Evolutionary conservation across 1,140 invertebrate species (phyloP).

Genomic region (Trichonephila inaurata): DNA sequence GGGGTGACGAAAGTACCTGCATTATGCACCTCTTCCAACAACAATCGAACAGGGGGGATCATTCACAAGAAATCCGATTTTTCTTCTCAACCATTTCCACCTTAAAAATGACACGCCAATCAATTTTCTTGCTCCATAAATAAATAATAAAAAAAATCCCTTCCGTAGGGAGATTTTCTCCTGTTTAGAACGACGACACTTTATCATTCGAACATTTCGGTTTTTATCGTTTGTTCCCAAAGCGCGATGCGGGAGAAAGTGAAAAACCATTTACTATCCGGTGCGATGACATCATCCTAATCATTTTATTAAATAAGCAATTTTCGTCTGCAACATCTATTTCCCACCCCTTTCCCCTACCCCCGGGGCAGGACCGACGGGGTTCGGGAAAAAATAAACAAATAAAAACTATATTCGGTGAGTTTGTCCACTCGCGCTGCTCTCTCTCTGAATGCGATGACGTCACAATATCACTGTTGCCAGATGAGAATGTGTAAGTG

Average conservation of each 20-base stretch:
- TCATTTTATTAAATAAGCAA: constrained; percentile 59
- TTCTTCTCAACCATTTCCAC: constrained; percentile 17
- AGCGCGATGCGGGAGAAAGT: background rate
- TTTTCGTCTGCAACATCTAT: constrained; percentile 60
- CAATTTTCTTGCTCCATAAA: constrained; percentile 3
- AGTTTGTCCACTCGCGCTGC: constrained; percentile 55
- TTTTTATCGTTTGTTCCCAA: constrained; percentile 35
- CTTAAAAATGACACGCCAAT: constrained; percentile 52
- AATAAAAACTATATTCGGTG: constrained; percentile 46
- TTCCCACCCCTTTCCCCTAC: constrained; percentile 1
- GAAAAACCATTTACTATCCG: constrained; percentile 30
- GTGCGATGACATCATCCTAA: constrained; percentile 63
- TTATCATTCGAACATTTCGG: constrained; percentile 51
- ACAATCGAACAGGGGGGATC: background rate
- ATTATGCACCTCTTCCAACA: background rate
- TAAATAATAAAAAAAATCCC: background rate
- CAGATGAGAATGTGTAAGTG: constrained; percentile 38
- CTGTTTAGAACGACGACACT: constrained; percentile 19
- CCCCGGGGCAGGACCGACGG: constrained; percentile 40
- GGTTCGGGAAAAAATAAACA: constrained; percentile 5
- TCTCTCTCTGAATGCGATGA: constrained; percentile 51
- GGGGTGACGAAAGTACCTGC: background rate
- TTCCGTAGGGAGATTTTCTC: constrained; percentile 16
- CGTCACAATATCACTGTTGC: constrained; percentile 68
- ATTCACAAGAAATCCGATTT: background rate